Evolutionary conservation across 2,888 invertebrate genomes (phyloP).

Genomic region (Deroplatys truncata): DNA sequence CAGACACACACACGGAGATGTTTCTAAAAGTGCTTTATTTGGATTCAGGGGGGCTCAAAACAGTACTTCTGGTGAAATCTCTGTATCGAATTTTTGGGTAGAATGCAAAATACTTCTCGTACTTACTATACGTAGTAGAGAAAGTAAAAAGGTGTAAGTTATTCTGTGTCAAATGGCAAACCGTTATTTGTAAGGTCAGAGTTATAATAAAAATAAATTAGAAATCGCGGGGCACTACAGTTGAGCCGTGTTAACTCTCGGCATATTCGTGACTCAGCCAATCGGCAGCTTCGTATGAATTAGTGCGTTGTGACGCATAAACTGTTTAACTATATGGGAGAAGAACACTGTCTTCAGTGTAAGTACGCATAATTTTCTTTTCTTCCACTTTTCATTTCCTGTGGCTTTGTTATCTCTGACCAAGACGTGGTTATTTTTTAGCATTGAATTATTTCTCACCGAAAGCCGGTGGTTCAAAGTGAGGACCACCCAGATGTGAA

Average conservation of each 20-base stretch:
- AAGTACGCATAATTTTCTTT: not conserved
- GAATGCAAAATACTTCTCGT: too few species aligned
- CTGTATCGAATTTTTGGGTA: too few species aligned
- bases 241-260: not conserved
- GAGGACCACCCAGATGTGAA: not conserved
- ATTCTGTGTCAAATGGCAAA: too few species aligned
- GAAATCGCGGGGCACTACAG: not conserved
- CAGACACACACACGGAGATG: too few species aligned
- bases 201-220: not conserved
- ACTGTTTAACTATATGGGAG: constrained; percentile 6
- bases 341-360: not conserved
- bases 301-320: constrained; percentile 7
- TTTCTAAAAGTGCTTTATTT: too few species aligned
- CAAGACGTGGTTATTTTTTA: not conserved
- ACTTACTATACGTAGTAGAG: too few species aligned
- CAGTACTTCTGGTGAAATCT: too few species aligned
- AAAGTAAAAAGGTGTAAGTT: too few species aligned
- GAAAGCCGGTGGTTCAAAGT: not conserved
- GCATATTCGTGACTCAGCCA: not conserved
- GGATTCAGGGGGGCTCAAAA: too few species aligned
- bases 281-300: constrained; percentile 10
- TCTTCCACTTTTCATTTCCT: not conserved
- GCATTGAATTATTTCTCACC: not conserved
- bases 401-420: not conserved
- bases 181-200: too few species aligned